Conservation (phyloP, 2,888 invertebrate genomes). For the Diloba caeruleocephala region DNA sequence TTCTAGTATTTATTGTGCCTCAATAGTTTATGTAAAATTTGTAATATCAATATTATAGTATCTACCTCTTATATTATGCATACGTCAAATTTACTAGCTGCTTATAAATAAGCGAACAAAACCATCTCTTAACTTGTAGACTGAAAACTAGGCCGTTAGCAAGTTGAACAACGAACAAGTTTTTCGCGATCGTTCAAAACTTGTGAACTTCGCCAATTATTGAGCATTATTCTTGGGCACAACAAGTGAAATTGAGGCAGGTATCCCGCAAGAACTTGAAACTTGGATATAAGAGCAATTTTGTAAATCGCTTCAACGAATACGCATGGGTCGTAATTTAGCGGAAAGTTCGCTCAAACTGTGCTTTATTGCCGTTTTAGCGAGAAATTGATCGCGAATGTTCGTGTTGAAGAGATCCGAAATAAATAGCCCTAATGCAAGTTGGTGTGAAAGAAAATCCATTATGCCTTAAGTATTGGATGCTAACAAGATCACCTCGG, state of each 20-base stretch:
- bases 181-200: slow-evolving; percentile 46
- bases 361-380: slow-evolving; percentile 72
- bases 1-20: slow-evolving; percentile 2
- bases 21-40: too few relatives aligned
- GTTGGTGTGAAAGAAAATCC: slow-evolving; percentile 38
- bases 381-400: slow-evolving; percentile 67
- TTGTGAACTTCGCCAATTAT: slow-evolving; percentile 58
- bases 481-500: slow-evolving; percentile 27
- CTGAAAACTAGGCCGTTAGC: slow-evolving; percentile 40
- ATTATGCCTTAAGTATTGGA: slow-evolving; percentile 36
- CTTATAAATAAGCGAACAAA: slow-evolving; percentile 32
- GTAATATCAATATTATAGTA: too few relatives aligned
- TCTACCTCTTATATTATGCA: too few relatives aligned
- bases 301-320: slow-evolving; percentile 74
- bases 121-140: slow-evolving; percentile 22
- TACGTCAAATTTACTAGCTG: slow-evolving; percentile 20
- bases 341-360: slow-evolving; percentile 69
- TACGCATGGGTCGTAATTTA: slow-evolving; percentile 70
- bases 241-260: slow-evolving; percentile 64
- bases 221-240: slow-evolving; percentile 64
- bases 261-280: slow-evolving; percentile 64
- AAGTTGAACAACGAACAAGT: slow-evolving; percentile 50
- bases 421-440: slow-evolving; percentile 43
- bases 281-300: slow-evolving; percentile 71
- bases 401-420: slow-evolving; percentile 28